phyloP scores from a whole-genome alignment of 2,113 vertebrate species.

The Sander vitreus region DNA sequence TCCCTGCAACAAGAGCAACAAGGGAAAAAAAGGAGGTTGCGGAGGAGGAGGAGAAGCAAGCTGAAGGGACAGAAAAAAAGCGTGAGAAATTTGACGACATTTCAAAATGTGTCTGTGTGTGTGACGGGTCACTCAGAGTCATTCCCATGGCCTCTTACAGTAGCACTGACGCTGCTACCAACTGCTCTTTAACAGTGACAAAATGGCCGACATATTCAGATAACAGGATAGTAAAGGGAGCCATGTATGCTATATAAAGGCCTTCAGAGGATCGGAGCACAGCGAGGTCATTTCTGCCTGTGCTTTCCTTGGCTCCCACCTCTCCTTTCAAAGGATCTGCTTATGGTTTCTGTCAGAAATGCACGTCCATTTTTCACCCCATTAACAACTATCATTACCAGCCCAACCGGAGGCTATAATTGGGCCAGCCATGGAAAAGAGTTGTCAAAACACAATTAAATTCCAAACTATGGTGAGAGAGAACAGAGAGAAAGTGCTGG shows the following conservation, averaged over 20 bases:
- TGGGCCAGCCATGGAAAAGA: conserved; percentile 82
- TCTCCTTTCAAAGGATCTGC: conserved; percentile 79
- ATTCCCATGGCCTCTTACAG: conserved; percentile 83
- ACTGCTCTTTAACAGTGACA: conserved; percentile 68
- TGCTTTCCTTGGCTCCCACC: conserved; percentile 80
- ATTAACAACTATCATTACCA: conserved; percentile 85
- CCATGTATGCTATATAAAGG: conserved; percentile 70
- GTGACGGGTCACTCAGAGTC: conserved; percentile 73
- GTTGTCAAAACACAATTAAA: conserved; percentile 88
- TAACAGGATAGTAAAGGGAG: conserved; percentile 55
- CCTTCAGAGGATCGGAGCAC: conserved; percentile 61
- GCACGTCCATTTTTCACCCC: conserved; percentile 83
- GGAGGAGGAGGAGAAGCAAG: conserved; percentile 53
- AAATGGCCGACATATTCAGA: conserved; percentile 57
- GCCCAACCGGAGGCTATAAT: conserved; percentile 83
- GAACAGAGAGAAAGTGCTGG: conserved; percentile 71
- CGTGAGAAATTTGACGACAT: conserved; percentile 82
- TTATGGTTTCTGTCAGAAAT: conserved; percentile 84
- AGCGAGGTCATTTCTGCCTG: conserved; percentile 70
- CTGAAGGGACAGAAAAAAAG: conserved; percentile 64
- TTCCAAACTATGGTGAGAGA: conserved; percentile 79
- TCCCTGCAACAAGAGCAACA: conserved; percentile 71
- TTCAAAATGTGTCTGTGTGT: conserved; percentile 71
- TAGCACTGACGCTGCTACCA: conserved; percentile 66
- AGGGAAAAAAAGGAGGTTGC: conserved; percentile 12